Conservation (phyloP, 2,888 invertebrate genomes). For the Portevinia maculata region DNA sequence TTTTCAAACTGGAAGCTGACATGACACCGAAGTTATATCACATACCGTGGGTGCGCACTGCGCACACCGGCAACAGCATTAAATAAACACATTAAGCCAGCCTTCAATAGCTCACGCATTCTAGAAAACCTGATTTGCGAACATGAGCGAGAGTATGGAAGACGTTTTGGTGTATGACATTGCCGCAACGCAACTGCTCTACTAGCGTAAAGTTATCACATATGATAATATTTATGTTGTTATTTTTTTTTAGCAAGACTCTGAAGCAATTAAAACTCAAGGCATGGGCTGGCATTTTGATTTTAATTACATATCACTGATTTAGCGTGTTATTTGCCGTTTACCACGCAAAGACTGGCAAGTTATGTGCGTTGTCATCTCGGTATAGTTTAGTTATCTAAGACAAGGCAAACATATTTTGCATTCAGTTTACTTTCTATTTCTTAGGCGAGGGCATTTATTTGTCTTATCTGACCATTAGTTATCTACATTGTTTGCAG, state of each 20-base stretch:
- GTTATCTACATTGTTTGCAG: neutral
- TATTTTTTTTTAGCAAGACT: neutral
- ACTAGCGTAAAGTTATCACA: neutral
- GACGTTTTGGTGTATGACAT: neutral
- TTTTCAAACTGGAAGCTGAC: neutral
- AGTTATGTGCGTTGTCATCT: constrained; percentile 9
- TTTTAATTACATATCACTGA: constrained; percentile 5
- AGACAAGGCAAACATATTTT: constrained; percentile 36
- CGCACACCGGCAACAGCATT: neutral
- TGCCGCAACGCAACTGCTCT: constrained; percentile 20
- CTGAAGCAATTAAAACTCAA: constrained; percentile 3
- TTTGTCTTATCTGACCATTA: constrained; percentile 18
- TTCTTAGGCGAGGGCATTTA: constrained; percentile 30
- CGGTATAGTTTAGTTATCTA: constrained; percentile 8
- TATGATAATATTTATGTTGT: constrained; percentile 23
- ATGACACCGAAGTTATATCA: constrained; percentile 8
- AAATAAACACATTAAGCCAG: neutral
- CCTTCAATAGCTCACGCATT: constrained; percentile 11
- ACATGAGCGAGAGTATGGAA: neutral
- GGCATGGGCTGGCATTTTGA: constrained; percentile 23
- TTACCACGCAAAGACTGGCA: constrained; percentile 6
- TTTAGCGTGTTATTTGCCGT: constrained; percentile 11
- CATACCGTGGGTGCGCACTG: neutral
- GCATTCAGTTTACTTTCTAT: constrained; percentile 37
- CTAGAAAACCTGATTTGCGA: constrained; percentile 17